Evolutionary conservation across 2,888 invertebrate species (phyloP).

Genomic region (Callyntrura sp.): DNA sequence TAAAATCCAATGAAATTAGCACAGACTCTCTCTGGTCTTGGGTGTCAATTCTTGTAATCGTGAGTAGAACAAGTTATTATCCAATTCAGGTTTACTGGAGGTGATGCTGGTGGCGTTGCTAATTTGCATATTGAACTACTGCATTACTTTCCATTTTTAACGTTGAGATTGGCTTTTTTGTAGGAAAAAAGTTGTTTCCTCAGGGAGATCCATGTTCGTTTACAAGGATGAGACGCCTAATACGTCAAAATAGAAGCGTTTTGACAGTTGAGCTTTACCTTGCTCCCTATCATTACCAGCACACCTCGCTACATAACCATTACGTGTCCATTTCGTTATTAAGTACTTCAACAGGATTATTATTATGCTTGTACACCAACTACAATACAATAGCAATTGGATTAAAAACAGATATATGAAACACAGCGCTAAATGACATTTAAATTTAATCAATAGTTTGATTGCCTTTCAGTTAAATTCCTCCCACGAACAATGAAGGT

Average conservation of each 20-base stretch:
- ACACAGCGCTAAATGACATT: conserved; percentile 38
- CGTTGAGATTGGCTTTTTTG: conserved; percentile 60
- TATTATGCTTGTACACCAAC: conserved; percentile 21
- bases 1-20: conserved; percentile 59
- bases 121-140: conserved; percentile 72
- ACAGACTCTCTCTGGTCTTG: conserved; percentile 22
- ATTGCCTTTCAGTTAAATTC: conserved; percentile 35
- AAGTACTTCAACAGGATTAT: background rate
- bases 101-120: conserved; percentile 36
- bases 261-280: conserved; percentile 63
- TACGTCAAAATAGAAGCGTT: conserved; percentile 55
- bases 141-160: conserved; percentile 69
- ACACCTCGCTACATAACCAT: too few relatives aligned
- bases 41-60: conserved; percentile 31
- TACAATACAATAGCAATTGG: conserved; percentile 27
- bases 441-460: conserved; percentile 44
- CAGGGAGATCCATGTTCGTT: conserved; percentile 67
- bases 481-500: conserved; percentile 67
- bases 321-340: conserved; percentile 34
- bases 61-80: conserved; percentile 18
- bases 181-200: conserved; percentile 61
- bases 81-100: conserved; percentile 29
- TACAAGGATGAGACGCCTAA: conserved; percentile 63
- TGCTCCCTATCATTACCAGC: conserved; percentile 51
- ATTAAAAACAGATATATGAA: conserved; percentile 43